A percentile compares a stretch with the other conserved stretches of the same genome.
These are phyloP conservation scores for Gobius niger DNA, from an alignment of 2,113 vertebrate genomes.

Conservation along the genomic window DNA sequence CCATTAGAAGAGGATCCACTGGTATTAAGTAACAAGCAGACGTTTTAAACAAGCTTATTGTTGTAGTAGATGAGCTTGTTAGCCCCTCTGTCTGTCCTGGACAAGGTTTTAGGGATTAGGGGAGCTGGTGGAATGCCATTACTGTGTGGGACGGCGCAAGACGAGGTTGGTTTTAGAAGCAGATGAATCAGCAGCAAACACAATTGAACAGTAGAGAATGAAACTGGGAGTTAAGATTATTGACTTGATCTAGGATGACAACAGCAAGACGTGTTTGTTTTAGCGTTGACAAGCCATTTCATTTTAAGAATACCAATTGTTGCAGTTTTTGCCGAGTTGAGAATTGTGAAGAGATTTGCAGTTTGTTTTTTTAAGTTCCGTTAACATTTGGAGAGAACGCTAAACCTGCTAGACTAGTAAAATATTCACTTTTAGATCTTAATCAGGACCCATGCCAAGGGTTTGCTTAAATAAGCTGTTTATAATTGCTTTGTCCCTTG, in stretches of 20 bases:
- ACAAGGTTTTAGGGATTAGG: slow-evolving; percentile 45
- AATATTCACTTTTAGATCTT: no score
- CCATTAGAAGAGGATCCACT: slow-evolving; percentile 28
- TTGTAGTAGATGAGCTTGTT: slow-evolving; percentile 36
- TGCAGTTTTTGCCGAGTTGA: no score
- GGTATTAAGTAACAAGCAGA: slow-evolving; percentile 15
- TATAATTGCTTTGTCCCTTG: no score
- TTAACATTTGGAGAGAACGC: no score
- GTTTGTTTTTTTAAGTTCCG: no score
- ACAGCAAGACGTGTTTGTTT: no score
- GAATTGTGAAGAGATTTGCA: no score
- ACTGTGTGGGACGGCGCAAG: background rate
- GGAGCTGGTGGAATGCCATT: slow-evolving; percentile 1
- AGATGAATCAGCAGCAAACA: background rate
- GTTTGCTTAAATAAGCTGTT: no score
- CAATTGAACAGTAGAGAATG: background rate
- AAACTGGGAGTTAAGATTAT: background rate
- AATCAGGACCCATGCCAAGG: no score
- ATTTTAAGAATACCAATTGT: no score
- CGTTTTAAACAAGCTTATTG: slow-evolving; percentile 37
- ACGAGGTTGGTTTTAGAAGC: background rate
- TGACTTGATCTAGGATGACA: background rate
- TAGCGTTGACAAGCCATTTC: no score
- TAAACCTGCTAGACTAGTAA: no score
- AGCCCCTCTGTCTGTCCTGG: slow-evolving; percentile 28